Conservation (phyloP, 2,113 vertebrate species). For the Prionailurus viverrinus region DNA sequence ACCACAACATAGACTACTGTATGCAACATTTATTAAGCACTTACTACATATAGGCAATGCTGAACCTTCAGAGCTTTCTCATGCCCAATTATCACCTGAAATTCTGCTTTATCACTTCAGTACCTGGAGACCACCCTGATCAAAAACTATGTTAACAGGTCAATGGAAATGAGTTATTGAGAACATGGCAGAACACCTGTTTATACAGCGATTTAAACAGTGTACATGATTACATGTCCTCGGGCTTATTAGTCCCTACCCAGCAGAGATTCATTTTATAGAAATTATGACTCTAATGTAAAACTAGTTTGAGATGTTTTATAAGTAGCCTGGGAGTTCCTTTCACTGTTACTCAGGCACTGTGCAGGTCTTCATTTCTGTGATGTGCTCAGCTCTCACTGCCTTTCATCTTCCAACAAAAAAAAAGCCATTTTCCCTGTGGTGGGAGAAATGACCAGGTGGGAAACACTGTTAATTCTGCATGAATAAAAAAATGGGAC, state of each 20-base stretch:
- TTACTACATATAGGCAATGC: not conserved
- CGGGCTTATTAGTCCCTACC: conserved; percentile 3
- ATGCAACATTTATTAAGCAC: not conserved
- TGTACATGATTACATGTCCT: not conserved
- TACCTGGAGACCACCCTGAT: not conserved
- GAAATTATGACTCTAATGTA: conserved; percentile 34
- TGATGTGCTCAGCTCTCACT: not conserved
- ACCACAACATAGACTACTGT: not conserved
- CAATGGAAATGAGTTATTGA: not conserved
- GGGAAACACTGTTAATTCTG: conserved; percentile 47
- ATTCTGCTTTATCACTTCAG: not conserved
- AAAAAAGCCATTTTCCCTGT: conserved; percentile 25
- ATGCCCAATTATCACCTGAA: not conserved
- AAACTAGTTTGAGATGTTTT: conserved; percentile 45
- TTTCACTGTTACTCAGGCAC: not conserved
- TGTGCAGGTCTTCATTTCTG: conserved; percentile 9
- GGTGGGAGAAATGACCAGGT: conserved; percentile 49
- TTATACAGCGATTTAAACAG: conserved; percentile 2
- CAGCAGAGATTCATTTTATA: conserved; percentile 33
- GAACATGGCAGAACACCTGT: not conserved
- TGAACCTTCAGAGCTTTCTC: not conserved
- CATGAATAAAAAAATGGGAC: not conserved
- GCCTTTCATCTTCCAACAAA: conserved; percentile 57
- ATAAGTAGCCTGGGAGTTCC: conserved; percentile 35
- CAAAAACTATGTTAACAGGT: not conserved